Evolutionary conservation across 1,140 invertebrate genomes (phyloP), one percentile per base, ranked within the genome.

Genomic region (Pectinophora gossypiella): DNA sequence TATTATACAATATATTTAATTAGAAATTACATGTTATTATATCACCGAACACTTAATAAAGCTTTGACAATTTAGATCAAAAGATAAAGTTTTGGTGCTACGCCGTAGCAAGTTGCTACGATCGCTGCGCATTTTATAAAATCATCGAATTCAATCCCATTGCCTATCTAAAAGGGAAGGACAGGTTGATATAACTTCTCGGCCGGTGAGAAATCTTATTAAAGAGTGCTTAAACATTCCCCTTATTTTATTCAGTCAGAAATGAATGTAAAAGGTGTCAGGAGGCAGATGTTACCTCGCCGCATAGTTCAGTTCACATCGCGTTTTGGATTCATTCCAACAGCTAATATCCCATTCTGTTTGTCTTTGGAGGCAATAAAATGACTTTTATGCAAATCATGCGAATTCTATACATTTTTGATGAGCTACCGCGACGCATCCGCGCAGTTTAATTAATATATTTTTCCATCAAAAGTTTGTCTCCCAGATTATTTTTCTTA

Each of bases 401-500:
- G 80, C 74, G 81, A 85, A 83, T 86, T 86, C 81, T 83, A 86
- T 86, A 86, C 83, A 86, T 87, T 85, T 69, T 89, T 90, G 58
- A 89, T 90, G 64, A 85, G 83, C 58, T 76, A 61, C 58, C 73
- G 77, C 72, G 73, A 90, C 91, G 68, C 90, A 91, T 74, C 94
- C 93, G 66, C 89, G 45, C 49, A 64, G 66, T 77, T 84, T 86
- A 85, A 85, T 86, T 85, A 86, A 80, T 80, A 84, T 59, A 77
- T 84, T 84, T 80, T 83, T 78, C 79, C 76, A 76, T 84, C 71
- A 76, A 81, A 84, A 81, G 65, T 83, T 84, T 68, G 50, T 68
- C 51, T 60, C 51, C 23, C 32, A 47, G 47, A 61, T 63, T 61
- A 49, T 56, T 63, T 63, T 51, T 55, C 46, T 35, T 54, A 15